Percentiles rank a stretch among this genome's conserved stretches.
phyloP scores from a whole-genome alignment of 2,888 invertebrate species.

The Tenthredo scrophulariae region DNA sequence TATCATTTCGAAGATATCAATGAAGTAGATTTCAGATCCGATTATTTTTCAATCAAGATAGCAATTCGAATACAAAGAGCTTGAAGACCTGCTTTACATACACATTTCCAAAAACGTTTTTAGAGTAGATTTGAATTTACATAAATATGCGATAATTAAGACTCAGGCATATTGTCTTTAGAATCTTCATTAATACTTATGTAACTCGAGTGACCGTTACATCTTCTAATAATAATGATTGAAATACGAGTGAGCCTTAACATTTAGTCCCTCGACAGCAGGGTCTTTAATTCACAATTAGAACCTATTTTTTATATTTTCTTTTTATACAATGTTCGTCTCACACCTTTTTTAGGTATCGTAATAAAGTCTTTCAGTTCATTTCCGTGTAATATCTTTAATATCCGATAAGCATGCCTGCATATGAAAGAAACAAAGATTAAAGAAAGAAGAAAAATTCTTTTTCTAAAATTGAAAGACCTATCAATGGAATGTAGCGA shows the following conservation, averaged over 20 bases:
- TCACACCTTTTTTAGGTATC: background rate
- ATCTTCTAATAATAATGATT: background rate
- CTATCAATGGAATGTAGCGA: constrained; percentile 34
- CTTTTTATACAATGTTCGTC: background rate
- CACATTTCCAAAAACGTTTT: background rate
- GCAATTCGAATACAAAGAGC: background rate
- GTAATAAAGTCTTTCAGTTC: constrained; percentile 21
- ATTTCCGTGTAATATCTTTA: background rate
- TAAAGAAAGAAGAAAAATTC: background rate
- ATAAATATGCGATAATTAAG: constrained; percentile 11
- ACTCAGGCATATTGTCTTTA: constrained; percentile 8
- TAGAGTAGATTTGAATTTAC: background rate
- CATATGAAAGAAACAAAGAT: background rate
- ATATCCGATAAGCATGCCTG: background rate
- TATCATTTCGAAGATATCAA: too few relatives aligned
- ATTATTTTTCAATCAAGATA: background rate
- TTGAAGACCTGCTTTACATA: background rate
- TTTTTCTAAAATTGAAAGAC: background rate
- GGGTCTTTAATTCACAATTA: background rate
- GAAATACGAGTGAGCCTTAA: constrained; percentile 19
- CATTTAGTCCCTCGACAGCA: background rate
- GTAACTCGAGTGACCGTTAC: background rate
- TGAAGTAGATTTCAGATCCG: background rate
- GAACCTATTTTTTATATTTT: background rate
- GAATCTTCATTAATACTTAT: constrained; percentile 26